These are phyloP conservation scores for Andrena flavipes DNA, from an alignment of 2,888 invertebrate species.

Conservation along the genomic window DNA sequence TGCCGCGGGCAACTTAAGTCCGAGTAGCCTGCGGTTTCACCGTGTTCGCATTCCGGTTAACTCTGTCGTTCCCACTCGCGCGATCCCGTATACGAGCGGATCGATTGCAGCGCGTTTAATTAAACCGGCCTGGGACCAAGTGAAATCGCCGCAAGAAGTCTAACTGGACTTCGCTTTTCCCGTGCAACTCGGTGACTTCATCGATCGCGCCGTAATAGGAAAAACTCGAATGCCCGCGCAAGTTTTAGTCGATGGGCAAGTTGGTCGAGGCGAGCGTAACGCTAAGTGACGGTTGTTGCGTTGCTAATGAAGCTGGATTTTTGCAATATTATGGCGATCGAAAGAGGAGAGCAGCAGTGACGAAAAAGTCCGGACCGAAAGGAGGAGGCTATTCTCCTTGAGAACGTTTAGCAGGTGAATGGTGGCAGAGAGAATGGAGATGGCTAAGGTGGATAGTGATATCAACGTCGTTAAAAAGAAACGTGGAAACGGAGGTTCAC, in stretches of 20 bases:
- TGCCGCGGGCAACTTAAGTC: slow-evolving; percentile 32
- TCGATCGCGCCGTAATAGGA: slow-evolving; percentile 20
- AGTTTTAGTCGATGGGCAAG: too few relatives aligned
- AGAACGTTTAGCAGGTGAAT: too few relatives aligned
- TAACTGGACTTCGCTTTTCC: background rate
- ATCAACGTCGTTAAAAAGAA: background rate
- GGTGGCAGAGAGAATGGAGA: too few relatives aligned
- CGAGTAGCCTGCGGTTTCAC: slow-evolving; percentile 47
- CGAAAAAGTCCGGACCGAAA: too few relatives aligned
- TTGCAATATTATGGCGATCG: too few relatives aligned
- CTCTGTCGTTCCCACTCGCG: slow-evolving; percentile 30
- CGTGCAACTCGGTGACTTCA: slow-evolving; percentile 27
- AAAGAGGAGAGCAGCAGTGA: too few relatives aligned
- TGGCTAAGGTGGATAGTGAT: too few relatives aligned
- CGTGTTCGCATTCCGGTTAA: slow-evolving; percentile 54
- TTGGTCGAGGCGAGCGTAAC: too few relatives aligned
- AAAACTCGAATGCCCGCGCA: too few relatives aligned
- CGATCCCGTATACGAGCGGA: slow-evolving; percentile 38
- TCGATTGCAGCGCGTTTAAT: slow-evolving; percentile 47
- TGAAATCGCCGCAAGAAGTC: slow-evolving; percentile 31
- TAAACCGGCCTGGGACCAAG: slow-evolving; percentile 25
- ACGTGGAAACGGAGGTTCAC: background rate
- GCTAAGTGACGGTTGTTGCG: too few relatives aligned
- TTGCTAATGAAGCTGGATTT: too few relatives aligned
- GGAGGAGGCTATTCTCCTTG: too few relatives aligned